Evolutionary conservation across 2,113 vertebrate genomes (phyloP).

Genomic region (Poeciliopsis occidentalis): DNA sequence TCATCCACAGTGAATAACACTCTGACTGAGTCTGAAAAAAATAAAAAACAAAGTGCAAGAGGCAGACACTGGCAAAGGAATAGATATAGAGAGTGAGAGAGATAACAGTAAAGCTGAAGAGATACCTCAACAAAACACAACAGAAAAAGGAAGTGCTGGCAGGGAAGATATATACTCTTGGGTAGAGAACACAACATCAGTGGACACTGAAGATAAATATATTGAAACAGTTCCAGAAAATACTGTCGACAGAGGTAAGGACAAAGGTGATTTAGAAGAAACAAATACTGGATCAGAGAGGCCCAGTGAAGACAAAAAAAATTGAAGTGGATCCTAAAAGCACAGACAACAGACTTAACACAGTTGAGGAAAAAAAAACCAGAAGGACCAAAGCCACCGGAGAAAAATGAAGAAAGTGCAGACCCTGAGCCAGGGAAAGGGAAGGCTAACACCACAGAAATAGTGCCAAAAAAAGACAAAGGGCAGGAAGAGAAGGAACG

Average conservation of each 20-base stretch:
- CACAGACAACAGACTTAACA: conserved; percentile 53
- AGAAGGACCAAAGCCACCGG: conserved; percentile 16
- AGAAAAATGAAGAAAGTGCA: conserved; percentile 30
- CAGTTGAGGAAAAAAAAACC: conserved; percentile 48
- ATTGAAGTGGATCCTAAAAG: conserved; percentile 45
- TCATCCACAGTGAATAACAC: too few species aligned
- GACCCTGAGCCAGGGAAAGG: conserved; percentile 29
- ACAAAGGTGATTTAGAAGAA: conserved; percentile 44
- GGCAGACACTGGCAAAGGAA: conserved; percentile 28
- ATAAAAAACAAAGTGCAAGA: conserved; percentile 53
- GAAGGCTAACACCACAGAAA: conserved; percentile 47
- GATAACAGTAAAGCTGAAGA: conserved; percentile 45
- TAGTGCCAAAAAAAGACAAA: conserved; percentile 61
- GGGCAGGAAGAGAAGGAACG: conserved; percentile 68
- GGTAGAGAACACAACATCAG: conserved; percentile 49
- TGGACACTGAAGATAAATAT: conserved; percentile 51
- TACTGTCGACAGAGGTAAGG: conserved; percentile 33
- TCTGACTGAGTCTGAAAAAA: conserved; percentile 64
- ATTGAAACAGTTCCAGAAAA: conserved; percentile 42
- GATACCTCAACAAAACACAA: conserved; percentile 44
- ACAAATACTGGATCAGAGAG: conserved; percentile 44
- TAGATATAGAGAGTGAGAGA: conserved; percentile 48
- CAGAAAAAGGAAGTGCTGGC: conserved; percentile 35
- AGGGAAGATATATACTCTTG: conserved; percentile 38
- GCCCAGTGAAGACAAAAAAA: conserved; percentile 34